Evolutionary conservation across 1,140 invertebrate species (phyloP).

Genomic region (Calephelis nemesis): DNA sequence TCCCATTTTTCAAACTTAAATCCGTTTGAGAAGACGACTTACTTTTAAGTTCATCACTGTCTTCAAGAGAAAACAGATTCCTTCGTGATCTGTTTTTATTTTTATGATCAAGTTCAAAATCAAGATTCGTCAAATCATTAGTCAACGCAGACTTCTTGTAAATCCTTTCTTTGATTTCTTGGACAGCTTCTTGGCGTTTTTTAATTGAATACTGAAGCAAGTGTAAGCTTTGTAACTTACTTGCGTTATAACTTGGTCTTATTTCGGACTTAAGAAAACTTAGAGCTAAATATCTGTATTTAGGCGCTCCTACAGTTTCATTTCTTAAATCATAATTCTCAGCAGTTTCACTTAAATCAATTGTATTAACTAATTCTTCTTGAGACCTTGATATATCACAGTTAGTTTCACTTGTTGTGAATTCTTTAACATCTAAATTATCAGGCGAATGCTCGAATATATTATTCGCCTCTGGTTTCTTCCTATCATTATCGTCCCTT

Average conservation of each 20-base stretch:
- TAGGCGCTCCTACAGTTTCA: conserved; percentile 56
- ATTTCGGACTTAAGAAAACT: conserved; percentile 81
- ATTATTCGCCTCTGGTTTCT: conserved; percentile 49
- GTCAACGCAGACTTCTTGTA: conserved; percentile 71
- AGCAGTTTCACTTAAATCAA: conserved; percentile 75
- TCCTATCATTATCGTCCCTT: conserved; percentile 47
- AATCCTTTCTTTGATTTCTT: conserved; percentile 72
- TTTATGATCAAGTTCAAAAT: conserved; percentile 44
- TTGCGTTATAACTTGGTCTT: conserved; percentile 86
- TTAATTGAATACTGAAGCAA: conserved; percentile 75
- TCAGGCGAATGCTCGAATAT: conserved; percentile 76
- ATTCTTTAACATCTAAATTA: conserved; percentile 66
- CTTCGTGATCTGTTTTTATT: conserved; percentile 56
- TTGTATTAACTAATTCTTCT: conserved; percentile 63
- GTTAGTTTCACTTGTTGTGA: conserved; percentile 57
- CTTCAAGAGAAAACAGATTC: conserved; percentile 60
- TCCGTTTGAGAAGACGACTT: conserved; percentile 54
- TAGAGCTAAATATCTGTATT: conserved; percentile 63
- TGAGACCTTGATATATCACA: conserved; percentile 60
- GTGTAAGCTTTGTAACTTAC: conserved; percentile 81
- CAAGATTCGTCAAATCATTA: conserved; percentile 39
- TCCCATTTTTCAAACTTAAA: conserved; percentile 54
- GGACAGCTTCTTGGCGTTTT: conserved; percentile 70
- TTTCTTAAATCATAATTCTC: conserved; percentile 71
- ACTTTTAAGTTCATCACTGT: conserved; percentile 39